Evolutionary conservation across 2,113 vertebrate genomes (phyloP), one percentile per base, ranked within the genome.

Genomic region (Melanerpes aurifrons): DNA sequence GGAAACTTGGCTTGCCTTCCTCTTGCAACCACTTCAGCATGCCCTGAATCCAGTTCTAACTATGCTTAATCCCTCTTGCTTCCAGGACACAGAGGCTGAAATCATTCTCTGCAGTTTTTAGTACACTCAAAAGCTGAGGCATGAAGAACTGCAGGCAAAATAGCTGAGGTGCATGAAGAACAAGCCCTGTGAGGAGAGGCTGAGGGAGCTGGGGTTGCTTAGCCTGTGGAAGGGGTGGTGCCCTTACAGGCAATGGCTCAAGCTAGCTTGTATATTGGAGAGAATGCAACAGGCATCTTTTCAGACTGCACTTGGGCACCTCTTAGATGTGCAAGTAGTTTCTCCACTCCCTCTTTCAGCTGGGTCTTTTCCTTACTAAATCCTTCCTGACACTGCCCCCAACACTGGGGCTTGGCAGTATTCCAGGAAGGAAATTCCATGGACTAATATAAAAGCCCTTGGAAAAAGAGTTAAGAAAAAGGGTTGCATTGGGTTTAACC

Each of bases 1-100:
- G 81, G 89, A 92, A 90, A 87, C 26, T 9, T 31, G 40, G 43
- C 31, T 59, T 25, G 83, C 92, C 91, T 87, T 91, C 67, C 59
- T 82, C 73, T 69, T 94, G 68, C 59, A 87, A 54, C 63, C 20
- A 62, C 32, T 50, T 79, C 58, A 84, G 37, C 32, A 5, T 2
- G 9, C 57, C 28, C 74, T 61, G 54, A 67, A 64, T 79, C 54
- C 78, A 64, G 76, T 85, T 67, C 31, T 79, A 73, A 32, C 50
- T 31, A 28, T 9, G 8, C 72, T 74, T 58, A 82, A 90, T 69
- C 47, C 56, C 40, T 86, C 10, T 4, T 54, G 29, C 69, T 90
- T 70, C 25, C 14, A 32, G 21, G 84, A 31, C 29, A 45, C 4
- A 7, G 4, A 32, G 31, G 53, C 56, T 82, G 74, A 92, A 89